Conservation (phyloP, 2,797 vertebrate genomes). For the Pantherophis vulpinus region DNA sequence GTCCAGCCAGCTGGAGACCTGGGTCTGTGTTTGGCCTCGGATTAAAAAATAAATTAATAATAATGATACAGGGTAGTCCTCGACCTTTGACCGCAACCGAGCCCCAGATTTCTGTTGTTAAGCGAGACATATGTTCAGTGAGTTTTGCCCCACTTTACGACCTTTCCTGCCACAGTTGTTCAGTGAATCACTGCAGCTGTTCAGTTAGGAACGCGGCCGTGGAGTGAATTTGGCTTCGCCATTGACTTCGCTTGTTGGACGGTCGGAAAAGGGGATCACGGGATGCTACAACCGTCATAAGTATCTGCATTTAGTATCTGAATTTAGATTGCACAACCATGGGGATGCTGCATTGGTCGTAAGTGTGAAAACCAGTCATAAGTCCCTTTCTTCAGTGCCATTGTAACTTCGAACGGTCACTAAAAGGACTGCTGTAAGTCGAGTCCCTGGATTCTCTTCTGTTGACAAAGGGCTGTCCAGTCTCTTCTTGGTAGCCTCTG, state of each 20-base stretch:
- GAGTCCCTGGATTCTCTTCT: too few relatives aligned
- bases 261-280: not conserved
- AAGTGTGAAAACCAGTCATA: not conserved
- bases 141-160: not conserved
- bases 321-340: not conserved
- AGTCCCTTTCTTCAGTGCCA: not conserved
- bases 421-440: too few relatives aligned
- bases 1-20: not conserved
- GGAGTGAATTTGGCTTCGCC: not conserved
- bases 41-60: not conserved
- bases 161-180: not conserved
- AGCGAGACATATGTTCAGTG: not conserved
- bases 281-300: rapidly evolving
- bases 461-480: not conserved
- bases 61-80: not conserved
- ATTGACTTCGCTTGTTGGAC: not conserved
- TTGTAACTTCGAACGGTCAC: too few relatives aligned
- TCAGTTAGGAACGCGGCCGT: rapidly evolving
- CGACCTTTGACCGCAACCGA: not conserved
- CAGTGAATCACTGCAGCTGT: not conserved
- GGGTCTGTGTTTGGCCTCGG: not conserved
- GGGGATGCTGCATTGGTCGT: too few relatives aligned
- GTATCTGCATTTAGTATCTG: not conserved
- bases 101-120: not conserved
- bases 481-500: not conserved